These are phyloP conservation scores for Reticulitermes lucifugus DNA, from an alignment of 2,888 invertebrate genomes.

Conservation along the genomic window DNA sequence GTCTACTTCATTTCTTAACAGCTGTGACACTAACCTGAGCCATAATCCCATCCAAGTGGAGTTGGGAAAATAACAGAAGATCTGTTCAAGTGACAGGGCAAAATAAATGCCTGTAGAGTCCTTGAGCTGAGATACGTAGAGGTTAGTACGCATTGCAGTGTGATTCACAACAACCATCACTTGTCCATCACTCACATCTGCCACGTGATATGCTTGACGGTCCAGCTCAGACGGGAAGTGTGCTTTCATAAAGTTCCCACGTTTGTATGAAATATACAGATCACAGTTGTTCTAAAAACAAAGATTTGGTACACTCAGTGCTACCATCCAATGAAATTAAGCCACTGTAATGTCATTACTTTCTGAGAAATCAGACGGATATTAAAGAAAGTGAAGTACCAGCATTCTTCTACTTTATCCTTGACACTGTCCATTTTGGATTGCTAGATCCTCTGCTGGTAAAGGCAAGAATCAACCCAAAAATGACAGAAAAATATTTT, in stretches of 20 bases:
- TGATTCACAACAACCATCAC: constrained; percentile 87
- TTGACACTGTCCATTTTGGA: too few species aligned
- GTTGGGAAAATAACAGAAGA: constrained; percentile 87
- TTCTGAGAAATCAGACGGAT: too few species aligned
- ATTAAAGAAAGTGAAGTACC: too few species aligned
- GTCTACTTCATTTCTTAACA: constrained; percentile 49
- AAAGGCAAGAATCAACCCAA: too few species aligned
- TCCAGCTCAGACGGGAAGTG: constrained; percentile 79
- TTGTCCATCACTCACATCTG: constrained; percentile 84
- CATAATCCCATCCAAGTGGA: constrained; percentile 84
- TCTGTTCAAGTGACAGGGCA: constrained; percentile 80
- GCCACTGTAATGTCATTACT: too few species aligned
- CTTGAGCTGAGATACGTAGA: constrained; percentile 83
- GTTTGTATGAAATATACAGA: constrained; percentile 81
- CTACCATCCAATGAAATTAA: too few species aligned
- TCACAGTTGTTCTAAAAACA: constrained; percentile 66
- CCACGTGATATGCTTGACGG: constrained; percentile 79
- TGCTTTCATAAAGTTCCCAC: constrained; percentile 77
- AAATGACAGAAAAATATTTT: too few species aligned
- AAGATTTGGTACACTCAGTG: neutral
- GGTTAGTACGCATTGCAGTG: constrained; percentile 76
- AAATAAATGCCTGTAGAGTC: constrained; percentile 74
- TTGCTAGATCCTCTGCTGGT: too few species aligned
- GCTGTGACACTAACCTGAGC: constrained; percentile 75
- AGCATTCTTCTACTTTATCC: too few species aligned